phyloP scores from a whole-genome alignment of 1,140 invertebrate species.

The Heterodera carotae region DNA sequence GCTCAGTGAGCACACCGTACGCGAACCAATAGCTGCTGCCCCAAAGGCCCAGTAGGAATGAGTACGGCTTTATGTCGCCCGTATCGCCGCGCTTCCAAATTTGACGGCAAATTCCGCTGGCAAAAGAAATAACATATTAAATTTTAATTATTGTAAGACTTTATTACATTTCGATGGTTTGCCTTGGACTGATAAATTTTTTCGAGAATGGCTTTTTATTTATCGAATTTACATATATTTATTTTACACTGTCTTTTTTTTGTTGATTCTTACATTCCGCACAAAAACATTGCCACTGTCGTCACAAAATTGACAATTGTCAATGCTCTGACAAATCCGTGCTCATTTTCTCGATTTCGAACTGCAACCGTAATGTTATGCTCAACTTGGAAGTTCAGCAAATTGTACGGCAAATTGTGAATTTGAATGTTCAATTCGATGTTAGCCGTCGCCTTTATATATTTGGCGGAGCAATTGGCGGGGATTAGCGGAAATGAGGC shows the following conservation, averaged over 20 bases:
- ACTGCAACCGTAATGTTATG: not conserved
- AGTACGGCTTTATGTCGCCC: not conserved
- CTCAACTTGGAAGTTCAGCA: not conserved
- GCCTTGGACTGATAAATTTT: no score
- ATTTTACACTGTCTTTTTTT: no score
- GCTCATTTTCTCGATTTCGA: not conserved
- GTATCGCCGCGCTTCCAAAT: slow-evolving; percentile 13
- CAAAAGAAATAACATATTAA: not conserved
- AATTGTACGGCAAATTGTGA: not conserved
- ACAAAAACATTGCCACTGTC: not conserved
- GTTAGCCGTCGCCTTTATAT: not conserved
- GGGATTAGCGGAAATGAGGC: not conserved
- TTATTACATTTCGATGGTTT: no score
- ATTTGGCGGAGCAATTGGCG: not conserved
- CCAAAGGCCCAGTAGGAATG: not conserved
- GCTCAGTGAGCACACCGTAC: not conserved
- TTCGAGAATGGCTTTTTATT: no score
- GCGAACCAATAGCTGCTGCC: not conserved
- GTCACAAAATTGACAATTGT: slow-evolving; percentile 5
- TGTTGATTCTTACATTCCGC: not conserved
- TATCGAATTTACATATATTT: no score
- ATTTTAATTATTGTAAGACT: not conserved
- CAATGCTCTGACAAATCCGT: not conserved
- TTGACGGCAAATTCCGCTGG: not conserved
- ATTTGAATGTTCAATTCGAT: not conserved